phyloP scores from a whole-genome alignment of 2,797 vertebrate species.

The Lepidocolaptes lacrymiger region DNA sequence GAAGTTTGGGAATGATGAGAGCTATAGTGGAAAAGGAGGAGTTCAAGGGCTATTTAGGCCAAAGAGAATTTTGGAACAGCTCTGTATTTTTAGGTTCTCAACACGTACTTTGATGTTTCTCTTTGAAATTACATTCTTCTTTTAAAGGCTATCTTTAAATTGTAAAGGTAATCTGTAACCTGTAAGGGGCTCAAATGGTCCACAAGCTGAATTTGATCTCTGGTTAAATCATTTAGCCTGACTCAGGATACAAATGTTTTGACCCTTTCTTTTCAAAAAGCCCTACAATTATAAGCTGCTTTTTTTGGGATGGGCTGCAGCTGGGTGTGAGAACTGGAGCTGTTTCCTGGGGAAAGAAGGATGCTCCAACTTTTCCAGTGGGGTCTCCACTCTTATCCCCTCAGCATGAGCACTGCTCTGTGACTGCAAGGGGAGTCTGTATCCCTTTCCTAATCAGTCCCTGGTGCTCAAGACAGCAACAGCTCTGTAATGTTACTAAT shows the following conservation, averaged over 20 bases:
- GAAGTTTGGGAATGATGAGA: neutral
- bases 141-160: neutral
- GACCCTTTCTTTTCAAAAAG: neutral
- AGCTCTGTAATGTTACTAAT: neutral
- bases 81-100: neutral
- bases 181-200: neutral
- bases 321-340: neutral
- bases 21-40: neutral
- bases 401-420: neutral
- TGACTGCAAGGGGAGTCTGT: neutral
- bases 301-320: neutral
- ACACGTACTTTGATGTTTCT: neutral
- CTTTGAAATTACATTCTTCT: neutral
- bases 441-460: neutral
- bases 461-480: neutral
- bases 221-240: neutral
- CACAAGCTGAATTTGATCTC: neutral
- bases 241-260: neutral
- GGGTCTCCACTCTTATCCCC: rapidly evolving
- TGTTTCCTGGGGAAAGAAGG: neutral
- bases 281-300: neutral
- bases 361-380: neutral
- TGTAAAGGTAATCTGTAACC: neutral
- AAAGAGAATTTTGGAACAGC: neutral
- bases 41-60: neutral